Conservation (phyloP, 2,113 vertebrate genomes). For the Parus major region DNA sequence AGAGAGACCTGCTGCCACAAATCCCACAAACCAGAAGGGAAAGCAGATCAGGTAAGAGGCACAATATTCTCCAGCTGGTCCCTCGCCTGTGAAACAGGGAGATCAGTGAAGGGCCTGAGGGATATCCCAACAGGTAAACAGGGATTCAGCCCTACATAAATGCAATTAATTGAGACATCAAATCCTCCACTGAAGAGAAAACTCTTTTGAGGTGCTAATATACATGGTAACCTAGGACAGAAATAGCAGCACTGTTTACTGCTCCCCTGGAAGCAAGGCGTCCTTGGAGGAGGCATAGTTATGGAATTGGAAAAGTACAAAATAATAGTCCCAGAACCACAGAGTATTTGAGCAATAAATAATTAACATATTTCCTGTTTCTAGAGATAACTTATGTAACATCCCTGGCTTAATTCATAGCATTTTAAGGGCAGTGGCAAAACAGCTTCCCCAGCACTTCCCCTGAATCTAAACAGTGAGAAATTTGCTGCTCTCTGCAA, state of each 20-base stretch:
- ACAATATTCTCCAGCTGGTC: neutral
- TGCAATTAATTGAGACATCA: neutral
- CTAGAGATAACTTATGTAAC: neutral
- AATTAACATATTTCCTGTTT: neutral
- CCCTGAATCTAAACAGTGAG: neutral
- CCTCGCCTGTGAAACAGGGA: neutral
- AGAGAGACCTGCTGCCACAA: neutral
- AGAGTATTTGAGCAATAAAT: neutral
- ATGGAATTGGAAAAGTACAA: neutral
- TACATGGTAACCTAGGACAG: neutral
- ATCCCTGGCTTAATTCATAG: neutral
- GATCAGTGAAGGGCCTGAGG: neutral
- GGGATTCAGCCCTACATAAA: neutral
- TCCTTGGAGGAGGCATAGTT: neutral
- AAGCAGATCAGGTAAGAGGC: neutral
- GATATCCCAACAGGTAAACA: neutral
- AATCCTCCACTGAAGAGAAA: neutral
- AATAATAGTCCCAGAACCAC: neutral
- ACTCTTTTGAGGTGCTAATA: neutral
- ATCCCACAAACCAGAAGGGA: neutral
- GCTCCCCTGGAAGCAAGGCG: neutral
- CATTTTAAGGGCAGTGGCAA: neutral
- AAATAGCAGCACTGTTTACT: neutral
- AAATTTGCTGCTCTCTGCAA: neutral
- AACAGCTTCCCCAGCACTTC: neutral